Evolutionary conservation across 2,888 invertebrate species (phyloP).

Genomic region (Agrochola circellaris): DNA sequence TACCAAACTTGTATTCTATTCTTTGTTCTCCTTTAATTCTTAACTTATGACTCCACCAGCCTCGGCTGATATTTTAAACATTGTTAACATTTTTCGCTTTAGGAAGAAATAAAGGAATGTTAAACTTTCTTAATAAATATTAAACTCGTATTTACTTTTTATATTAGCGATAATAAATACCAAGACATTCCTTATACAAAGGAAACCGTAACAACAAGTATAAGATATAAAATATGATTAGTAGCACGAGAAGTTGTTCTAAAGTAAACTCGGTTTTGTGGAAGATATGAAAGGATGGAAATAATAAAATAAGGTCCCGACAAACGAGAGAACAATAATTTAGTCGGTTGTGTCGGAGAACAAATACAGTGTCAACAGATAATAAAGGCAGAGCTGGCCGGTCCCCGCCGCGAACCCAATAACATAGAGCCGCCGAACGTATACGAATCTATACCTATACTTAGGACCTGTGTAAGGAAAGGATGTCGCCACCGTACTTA

Average conservation of each 20-base stretch:
- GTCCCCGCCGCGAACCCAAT: constrained; percentile 78
- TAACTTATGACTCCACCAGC: constrained; percentile 59
- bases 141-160: constrained; percentile 63
- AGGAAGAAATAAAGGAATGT: constrained; percentile 58
- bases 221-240: constrained; percentile 66
- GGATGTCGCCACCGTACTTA: constrained; percentile 76
- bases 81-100: constrained; percentile 63
- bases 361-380: constrained; percentile 83
- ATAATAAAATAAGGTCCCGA: constrained; percentile 71
- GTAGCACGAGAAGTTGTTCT: constrained; percentile 63
- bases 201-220: constrained; percentile 50
- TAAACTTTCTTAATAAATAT: constrained; percentile 71
- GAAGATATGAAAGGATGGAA: constrained; percentile 63
- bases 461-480: constrained; percentile 76
- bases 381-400: constrained; percentile 79
- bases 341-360: constrained; percentile 76
- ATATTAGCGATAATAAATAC: constrained; percentile 65
- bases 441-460: constrained; percentile 73
- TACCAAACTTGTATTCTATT: constrained; percentile 53
- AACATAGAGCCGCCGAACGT: constrained; percentile 75
- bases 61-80: constrained; percentile 58
- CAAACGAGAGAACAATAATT: constrained; percentile 78
- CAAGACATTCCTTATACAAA: constrained; percentile 61
- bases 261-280: constrained; percentile 65
- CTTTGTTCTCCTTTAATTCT: constrained; percentile 51